phyloP scores from a whole-genome alignment of 2,888 invertebrate species.

The Erebia ligea region DNA sequence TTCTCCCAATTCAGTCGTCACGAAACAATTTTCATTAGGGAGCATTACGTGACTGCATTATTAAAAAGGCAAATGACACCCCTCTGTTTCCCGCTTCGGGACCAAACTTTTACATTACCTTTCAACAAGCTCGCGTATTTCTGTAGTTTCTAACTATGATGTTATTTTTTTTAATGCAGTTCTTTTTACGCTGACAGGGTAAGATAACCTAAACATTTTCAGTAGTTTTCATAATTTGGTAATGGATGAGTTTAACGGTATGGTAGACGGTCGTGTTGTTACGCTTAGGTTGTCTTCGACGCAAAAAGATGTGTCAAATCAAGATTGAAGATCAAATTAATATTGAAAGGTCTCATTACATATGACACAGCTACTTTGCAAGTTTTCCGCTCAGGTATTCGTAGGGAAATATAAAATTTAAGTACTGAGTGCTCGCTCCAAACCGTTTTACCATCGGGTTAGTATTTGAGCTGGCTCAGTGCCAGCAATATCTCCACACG shows the following conservation, averaged over 20 bases:
- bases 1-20: constrained; percentile 67
- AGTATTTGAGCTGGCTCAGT: constrained; percentile 31
- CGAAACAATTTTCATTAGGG: constrained; percentile 78
- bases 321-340: too few relatives aligned
- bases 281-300: too few relatives aligned
- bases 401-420: constrained; percentile 62
- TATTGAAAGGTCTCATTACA: background rate
- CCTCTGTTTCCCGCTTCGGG: constrained; percentile 50
- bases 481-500: constrained; percentile 47
- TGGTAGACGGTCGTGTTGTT: too few relatives aligned
- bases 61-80: constrained; percentile 59
- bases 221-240: too few relatives aligned
- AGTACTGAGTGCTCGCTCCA: constrained; percentile 66
- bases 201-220: too few relatives aligned
- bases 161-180: background rate
- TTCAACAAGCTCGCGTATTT: constrained; percentile 58
- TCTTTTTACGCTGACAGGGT: background rate
- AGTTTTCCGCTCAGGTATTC: constrained; percentile 31
- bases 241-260: too few relatives aligned
- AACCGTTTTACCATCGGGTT: constrained; percentile 47
- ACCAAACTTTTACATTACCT: constrained; percentile 62
- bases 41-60: constrained; percentile 73
- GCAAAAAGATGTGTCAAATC: too few relatives aligned
- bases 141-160: constrained; percentile 41
- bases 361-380: constrained; percentile 19